Conservation (phyloP, 2,797 vertebrate species). For the Phoeniculus purpureus region DNA sequence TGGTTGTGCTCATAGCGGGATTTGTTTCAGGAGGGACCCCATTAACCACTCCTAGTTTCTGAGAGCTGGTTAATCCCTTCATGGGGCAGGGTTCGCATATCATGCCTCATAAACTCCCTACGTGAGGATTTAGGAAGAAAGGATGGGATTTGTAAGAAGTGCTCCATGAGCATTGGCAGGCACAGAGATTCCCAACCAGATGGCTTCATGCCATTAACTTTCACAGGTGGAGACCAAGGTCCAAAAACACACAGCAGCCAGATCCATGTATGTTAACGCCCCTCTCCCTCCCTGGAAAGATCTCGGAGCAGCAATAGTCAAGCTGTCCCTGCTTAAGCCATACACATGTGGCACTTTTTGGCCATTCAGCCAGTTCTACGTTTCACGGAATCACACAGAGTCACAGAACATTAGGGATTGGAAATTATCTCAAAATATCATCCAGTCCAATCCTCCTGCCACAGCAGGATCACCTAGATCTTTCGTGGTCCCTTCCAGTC, state of each 20-base stretch:
- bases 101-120: constrained; percentile 47
- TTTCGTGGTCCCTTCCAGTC: too few relatives aligned
- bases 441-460: too few relatives aligned
- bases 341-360: not conserved
- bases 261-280: not conserved
- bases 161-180: not conserved
- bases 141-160: not conserved
- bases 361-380: not conserved
- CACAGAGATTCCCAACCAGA: constrained; percentile 1
- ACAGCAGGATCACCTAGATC: too few relatives aligned
- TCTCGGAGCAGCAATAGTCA: not conserved
- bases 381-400: not conserved
- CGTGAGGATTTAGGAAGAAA: not conserved
- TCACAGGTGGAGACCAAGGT: not conserved
- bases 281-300: not conserved
- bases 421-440: too few relatives aligned
- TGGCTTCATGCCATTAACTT: constrained; percentile 44
- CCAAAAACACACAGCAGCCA: not conserved
- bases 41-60: constrained; percentile 12
- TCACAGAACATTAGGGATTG: too few relatives aligned
- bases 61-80: constrained; percentile 37
- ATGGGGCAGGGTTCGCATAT: not conserved
- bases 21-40: constrained; percentile 36
- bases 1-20: not conserved
- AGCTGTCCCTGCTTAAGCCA: not conserved